These are phyloP conservation scores for Limulus polyphemus DNA, from an alignment of 2,888 invertebrate genomes.

Conservation along the genomic window DNA sequence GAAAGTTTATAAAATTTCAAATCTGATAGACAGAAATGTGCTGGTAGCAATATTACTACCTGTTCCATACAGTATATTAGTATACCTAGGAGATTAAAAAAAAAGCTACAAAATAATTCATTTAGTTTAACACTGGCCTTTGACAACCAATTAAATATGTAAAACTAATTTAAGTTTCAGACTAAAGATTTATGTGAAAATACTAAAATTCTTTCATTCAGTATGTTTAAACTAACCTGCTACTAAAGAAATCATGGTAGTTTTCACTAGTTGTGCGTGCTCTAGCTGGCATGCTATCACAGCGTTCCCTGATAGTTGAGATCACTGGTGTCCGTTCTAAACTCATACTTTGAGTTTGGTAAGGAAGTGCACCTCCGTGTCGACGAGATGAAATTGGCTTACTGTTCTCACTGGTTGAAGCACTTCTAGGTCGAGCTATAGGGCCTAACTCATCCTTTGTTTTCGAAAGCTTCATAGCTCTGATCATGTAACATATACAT, in stretches of 20 bases:
- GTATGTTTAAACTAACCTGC: conserved; percentile 7
- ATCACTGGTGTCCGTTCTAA: conserved; percentile 7
- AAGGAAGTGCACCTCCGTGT: conserved; percentile 1
- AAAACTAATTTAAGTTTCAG: too few species aligned
- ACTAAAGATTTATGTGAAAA: too few species aligned
- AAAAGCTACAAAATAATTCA: too few species aligned
- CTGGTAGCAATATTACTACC: too few species aligned
- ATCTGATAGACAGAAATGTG: too few species aligned
- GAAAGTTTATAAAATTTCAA: too few species aligned
- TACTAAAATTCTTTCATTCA: too few species aligned
- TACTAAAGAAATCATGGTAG: conserved; percentile 22
- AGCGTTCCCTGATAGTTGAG: conserved; percentile 49
- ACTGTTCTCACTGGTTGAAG: conserved; percentile 57
- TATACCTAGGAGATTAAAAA: too few species aligned
- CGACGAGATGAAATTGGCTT: conserved; percentile 48
- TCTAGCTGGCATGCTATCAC: conserved; percentile 69
- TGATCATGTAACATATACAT: conserved; percentile 34
- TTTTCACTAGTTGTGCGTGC: conserved; percentile 55
- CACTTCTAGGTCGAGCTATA: conserved; percentile 51
- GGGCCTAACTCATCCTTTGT: conserved; percentile 50
- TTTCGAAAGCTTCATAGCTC: conserved; percentile 46
- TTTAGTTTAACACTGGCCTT: too few species aligned
- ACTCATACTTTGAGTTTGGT: background rate
- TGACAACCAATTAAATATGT: too few species aligned
- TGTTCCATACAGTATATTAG: too few species aligned